phyloP scores from a whole-genome alignment of 2,888 invertebrate species.

The Scrobipalpa costella region DNA sequence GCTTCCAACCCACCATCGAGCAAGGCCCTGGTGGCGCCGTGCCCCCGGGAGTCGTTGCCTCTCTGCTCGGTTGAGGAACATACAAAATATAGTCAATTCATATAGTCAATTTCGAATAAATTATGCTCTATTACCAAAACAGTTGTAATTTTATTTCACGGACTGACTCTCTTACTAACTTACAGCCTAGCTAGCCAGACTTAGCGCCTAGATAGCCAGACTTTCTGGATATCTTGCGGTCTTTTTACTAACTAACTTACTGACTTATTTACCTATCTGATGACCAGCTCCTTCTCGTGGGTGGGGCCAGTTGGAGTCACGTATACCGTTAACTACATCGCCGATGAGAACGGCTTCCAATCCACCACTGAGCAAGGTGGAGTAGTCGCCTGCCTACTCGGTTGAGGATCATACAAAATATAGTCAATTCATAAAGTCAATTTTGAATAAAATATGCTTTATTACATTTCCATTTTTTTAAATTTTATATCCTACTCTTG shows the following conservation, averaged over 20 bases:
- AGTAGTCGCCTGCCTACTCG: conserved; percentile 60
- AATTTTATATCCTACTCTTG: too few relatives aligned
- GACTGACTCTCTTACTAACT: too few relatives aligned
- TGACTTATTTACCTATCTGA: too few relatives aligned
- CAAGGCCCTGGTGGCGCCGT: conserved; percentile 53
- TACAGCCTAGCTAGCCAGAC: too few relatives aligned
- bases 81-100: conserved; percentile 24
- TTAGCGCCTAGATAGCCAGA: too few relatives aligned
- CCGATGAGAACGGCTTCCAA: conserved; percentile 81
- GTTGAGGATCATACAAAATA: conserved; percentile 41
- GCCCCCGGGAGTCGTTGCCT: conserved; percentile 51
- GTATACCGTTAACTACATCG: conserved; percentile 75
- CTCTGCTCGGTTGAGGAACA: conserved; percentile 55
- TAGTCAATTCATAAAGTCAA: conserved; percentile 37
- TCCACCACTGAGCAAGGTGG: conserved; percentile 63
- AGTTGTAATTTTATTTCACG: background rate
- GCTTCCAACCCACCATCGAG: conserved; percentile 73
- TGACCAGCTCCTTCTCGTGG: conserved; percentile 76
- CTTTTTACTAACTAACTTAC: too few relatives aligned
- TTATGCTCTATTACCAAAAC: background rate
- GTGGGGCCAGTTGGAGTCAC: conserved; percentile 72
- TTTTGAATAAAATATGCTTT: conserved; percentile 18
- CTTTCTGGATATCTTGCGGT: too few relatives aligned
- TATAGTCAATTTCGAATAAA: conserved; percentile 37
- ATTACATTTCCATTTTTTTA: too few relatives aligned